A percentile compares a stretch with the other conserved stretches of the same genome.
phyloP scores from a whole-genome alignment of 2,113 vertebrate species.

The Lipophrys pholis region DNA sequence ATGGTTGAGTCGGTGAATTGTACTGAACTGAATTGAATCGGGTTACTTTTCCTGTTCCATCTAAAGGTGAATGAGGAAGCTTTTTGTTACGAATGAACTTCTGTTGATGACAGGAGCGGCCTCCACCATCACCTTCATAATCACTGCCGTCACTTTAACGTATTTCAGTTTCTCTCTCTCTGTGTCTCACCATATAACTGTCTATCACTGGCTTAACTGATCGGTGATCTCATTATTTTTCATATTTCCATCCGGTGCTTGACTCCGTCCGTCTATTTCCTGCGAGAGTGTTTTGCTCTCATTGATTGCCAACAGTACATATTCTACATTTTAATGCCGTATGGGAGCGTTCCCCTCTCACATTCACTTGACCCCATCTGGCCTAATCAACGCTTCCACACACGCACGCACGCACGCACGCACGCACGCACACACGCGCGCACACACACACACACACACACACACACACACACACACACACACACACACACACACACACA shows the following conservation, averaged over 20 bases:
- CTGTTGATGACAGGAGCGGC: background rate
- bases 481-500: slow-evolving; percentile 19
- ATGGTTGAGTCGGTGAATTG: no score
- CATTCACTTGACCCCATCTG: slow-evolving; percentile 76
- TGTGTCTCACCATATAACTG: background rate
- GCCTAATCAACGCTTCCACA: slow-evolving; percentile 67
- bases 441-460: slow-evolving; percentile 2
- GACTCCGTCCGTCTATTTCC: slow-evolving; percentile 16
- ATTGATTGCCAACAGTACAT: slow-evolving; percentile 51
- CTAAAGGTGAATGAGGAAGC: background rate
- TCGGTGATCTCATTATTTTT: slow-evolving; percentile 37
- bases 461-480: slow-evolving; percentile 33
- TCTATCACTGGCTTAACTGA: background rate
- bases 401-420: slow-evolving; percentile 37
- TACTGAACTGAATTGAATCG: no score
- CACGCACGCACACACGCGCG: background rate
- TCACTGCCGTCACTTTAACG: slow-evolving; percentile 10
- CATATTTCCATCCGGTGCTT: slow-evolving; percentile 23
- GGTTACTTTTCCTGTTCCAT: background rate
- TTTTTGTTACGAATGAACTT: background rate
- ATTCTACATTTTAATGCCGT: slow-evolving; percentile 62
- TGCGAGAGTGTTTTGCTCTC: slow-evolving; percentile 43
- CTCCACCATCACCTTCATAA: slow-evolving; percentile 9
- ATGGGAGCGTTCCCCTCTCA: slow-evolving; percentile 42
- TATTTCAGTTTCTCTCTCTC: background rate